These are phyloP conservation scores for Vulpes lagopus DNA, from an alignment of 2,113 vertebrate species.

Conservation along the genomic window DNA sequence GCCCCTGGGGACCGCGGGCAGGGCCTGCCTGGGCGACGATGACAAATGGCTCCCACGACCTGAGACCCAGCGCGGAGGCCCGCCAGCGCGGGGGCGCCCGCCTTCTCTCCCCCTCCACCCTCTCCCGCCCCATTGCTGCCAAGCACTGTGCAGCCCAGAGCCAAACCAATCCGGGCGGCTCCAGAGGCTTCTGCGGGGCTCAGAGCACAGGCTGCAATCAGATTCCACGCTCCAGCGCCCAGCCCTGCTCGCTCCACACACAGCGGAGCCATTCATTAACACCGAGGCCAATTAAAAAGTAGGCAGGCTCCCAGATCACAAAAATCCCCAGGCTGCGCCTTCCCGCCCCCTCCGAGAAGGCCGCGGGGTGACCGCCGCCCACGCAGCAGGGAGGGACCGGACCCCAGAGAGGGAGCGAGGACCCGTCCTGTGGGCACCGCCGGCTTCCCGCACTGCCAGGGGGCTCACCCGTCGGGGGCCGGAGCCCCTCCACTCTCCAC, in stretches of 20 bases:
- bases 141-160: neutral
- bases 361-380: neutral
- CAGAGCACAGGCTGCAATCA: conserved; percentile 72
- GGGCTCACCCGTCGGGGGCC: conserved; percentile 23
- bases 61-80: neutral
- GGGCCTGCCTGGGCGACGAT: accelerated
- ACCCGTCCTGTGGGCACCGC: accelerated
- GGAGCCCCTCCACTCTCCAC: conserved; percentile 50
- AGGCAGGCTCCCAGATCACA: conserved; percentile 58
- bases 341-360: conserved; percentile 21
- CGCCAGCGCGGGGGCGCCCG: accelerated
- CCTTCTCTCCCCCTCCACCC: neutral
- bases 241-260: conserved; percentile 73
- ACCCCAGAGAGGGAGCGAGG: neutral
- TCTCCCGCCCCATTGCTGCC: conserved; percentile 27
- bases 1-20: neutral
- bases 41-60: accelerated
- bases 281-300: conserved; percentile 85
- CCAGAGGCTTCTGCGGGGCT: neutral
- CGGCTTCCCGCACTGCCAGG: conserved; percentile 30
- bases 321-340: neutral
- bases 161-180: conserved; percentile 57
- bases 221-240: conserved; percentile 81
- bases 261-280: conserved; percentile 81
- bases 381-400: neutral